Base-by-base conservation (phyloP, 2,888 invertebrate genomes). In the Desoria tigrina region DNA sequence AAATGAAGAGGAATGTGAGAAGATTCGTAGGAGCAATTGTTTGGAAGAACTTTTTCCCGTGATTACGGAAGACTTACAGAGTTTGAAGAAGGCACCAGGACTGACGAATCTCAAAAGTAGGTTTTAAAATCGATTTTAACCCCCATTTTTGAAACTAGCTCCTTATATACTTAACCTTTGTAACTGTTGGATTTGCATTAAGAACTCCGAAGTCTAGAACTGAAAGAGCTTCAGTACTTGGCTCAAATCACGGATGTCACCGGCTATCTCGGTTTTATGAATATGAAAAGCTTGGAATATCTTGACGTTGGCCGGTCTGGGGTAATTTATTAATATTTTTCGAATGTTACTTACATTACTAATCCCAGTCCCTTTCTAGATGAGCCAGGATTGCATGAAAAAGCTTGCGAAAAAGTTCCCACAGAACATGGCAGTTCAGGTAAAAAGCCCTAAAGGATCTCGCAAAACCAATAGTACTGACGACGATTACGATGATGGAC, bases 201-300 rank as follows among this genome's bases (percentile, higher is more conserved):
- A 70, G 69, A 62, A 14, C 28, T 71, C 9, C 60, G 51, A 42
- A 63, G 56, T 42, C 39, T 71, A 16, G 49, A 51, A 11, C 66
- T 71, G 61, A 68, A 61, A n/a, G 71, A 71, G 49, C 39, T 68
- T 11, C 71, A 68, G 37, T 66, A 66, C 53, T 61, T 65, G 42
- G 68, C 64, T 0, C 59, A 54, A 9, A 57, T 68, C 4, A 68
- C 68, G 6, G 71, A 71, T 39, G 59, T 71, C 14, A 63, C 68
- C 18, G 71, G 68, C 2, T 68, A 68, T 32, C 54, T 68, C 6
- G 68, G 64, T 3, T 68, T 71, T 27, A 26, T 54, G 9, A 58
- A 54, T 24, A 68, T 71, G 63, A 39, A 65, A 23, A 68, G 54
- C 24, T 32, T 71, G 9, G 56, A 56, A 55, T 26, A 55, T 42